phyloP scores from a whole-genome alignment of 1,140 invertebrate species.

The Lepidurus apus region DNA sequence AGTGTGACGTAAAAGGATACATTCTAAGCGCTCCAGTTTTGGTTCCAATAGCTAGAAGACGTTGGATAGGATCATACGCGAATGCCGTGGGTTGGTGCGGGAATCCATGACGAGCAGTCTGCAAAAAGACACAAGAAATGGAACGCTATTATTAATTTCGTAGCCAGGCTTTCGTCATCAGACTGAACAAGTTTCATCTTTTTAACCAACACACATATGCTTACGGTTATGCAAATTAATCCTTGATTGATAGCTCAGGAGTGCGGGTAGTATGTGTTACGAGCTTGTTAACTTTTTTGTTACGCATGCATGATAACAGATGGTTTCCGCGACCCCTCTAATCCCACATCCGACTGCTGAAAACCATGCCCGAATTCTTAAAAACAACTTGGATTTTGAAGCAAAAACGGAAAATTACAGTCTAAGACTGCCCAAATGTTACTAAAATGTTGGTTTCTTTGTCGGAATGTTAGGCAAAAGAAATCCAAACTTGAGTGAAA shows the following conservation, averaged over 20 bases:
- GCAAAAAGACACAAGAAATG: slow-evolving; percentile 51
- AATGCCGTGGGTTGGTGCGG: slow-evolving; percentile 93
- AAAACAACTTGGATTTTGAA: background rate
- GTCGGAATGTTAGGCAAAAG: no score
- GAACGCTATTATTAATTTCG: slow-evolving; percentile 30
- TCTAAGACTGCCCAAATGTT: background rate
- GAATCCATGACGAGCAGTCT: slow-evolving; percentile 98
- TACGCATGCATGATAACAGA: no score
- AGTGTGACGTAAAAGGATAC: slow-evolving; percentile 69
- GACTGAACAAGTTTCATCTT: background rate
- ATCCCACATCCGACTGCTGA: no score
- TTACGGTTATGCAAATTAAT: background rate
- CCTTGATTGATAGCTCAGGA: no score
- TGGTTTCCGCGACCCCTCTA: no score
- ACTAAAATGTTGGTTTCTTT: no score
- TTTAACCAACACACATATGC: background rate
- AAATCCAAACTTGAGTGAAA: no score
- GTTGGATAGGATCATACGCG: slow-evolving; percentile 96
- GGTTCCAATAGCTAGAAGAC: slow-evolving; percentile 91
- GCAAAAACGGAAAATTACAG: slow-evolving; percentile 17
- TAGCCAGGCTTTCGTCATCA: background rate
- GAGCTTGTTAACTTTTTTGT: no score
- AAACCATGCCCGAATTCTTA: no score
- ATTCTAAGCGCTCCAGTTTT: slow-evolving; percentile 90
- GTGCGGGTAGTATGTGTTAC: no score